Conservation (phyloP, 2,888 invertebrate genomes). For the Melanotus villosus region DNA sequence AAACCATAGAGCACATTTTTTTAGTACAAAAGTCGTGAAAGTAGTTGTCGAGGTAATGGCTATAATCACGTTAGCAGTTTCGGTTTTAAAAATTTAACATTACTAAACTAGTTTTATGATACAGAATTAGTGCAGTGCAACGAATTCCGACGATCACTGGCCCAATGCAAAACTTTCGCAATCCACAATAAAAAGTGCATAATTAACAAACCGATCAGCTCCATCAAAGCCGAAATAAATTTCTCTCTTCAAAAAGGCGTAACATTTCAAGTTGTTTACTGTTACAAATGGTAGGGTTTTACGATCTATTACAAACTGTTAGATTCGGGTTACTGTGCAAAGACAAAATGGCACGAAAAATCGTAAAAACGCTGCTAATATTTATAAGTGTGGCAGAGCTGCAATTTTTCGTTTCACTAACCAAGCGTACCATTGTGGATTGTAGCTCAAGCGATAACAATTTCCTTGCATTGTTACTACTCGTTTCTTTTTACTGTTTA, state of each 20-base stretch:
- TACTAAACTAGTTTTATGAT: not conserved
- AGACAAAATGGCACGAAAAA: slow-evolving; percentile 4
- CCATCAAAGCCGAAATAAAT: not conserved
- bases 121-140: not conserved
- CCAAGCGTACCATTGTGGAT: slow-evolving; percentile 14
- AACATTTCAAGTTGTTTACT: not conserved
- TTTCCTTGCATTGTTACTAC: slow-evolving; percentile 15
- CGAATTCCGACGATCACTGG: not conserved
- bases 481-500: not conserved
- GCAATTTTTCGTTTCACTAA: slow-evolving; percentile 20
- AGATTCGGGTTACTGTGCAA: slow-evolving; percentile 21
- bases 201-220: slow-evolving; percentile 1
- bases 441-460: slow-evolving; percentile 7
- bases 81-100: not conserved
- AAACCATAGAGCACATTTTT: no score
- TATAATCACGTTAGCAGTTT: not conserved
- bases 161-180: not conserved
- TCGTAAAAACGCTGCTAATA: not conserved
- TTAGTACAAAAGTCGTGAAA: no score
- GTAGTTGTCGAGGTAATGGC: no score
- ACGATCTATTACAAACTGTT: slow-evolving; percentile 7
- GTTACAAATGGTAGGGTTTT: not conserved
- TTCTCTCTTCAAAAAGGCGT: slow-evolving; percentile 8
- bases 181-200: not conserved
- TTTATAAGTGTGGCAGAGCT: slow-evolving; percentile 10